Conservation (phyloP, 2,113 vertebrate genomes). For the Poecilia latipinna region DNA sequence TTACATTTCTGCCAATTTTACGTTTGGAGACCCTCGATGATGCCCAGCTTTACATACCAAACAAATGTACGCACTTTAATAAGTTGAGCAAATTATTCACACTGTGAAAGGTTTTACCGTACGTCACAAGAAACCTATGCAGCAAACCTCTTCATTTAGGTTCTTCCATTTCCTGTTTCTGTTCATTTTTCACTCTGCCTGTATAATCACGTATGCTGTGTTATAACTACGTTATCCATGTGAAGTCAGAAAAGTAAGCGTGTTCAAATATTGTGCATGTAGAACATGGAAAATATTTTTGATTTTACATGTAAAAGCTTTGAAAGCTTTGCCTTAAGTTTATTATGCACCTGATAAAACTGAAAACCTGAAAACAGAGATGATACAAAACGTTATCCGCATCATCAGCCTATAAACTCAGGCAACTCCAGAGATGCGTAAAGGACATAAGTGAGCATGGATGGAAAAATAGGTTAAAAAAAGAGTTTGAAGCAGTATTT, state of each 20-base stretch:
- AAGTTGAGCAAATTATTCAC: slow-evolving; percentile 15
- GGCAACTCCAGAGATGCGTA: neutral
- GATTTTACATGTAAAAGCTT: neutral
- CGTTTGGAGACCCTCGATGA: neutral
- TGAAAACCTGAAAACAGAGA: neutral
- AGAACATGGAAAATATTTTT: neutral
- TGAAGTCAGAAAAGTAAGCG: neutral
- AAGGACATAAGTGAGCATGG: neutral
- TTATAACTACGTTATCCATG: slow-evolving; percentile 18
- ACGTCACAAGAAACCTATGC: neutral
- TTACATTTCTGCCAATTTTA: slow-evolving; percentile 30
- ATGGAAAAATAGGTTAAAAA: neutral
- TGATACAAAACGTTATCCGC: neutral
- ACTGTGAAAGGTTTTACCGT: slow-evolving; percentile 10
- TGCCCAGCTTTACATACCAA: slow-evolving; percentile 2
- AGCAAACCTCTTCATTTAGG: slow-evolving; percentile 6
- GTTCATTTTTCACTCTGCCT: slow-evolving; percentile 27
- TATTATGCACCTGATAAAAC: neutral
- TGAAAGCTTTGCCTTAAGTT: neutral
- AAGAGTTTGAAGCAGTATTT: neutral
- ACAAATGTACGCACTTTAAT: slow-evolving; percentile 10
- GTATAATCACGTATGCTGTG: slow-evolving; percentile 59
- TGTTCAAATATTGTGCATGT: neutral
- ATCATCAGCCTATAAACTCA: neutral
- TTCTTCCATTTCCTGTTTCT: slow-evolving; percentile 39